These are phyloP conservation scores for Acanthosoma haemorrhoidale DNA, from an alignment of 2,888 invertebrate species.

Conservation along the genomic window DNA sequence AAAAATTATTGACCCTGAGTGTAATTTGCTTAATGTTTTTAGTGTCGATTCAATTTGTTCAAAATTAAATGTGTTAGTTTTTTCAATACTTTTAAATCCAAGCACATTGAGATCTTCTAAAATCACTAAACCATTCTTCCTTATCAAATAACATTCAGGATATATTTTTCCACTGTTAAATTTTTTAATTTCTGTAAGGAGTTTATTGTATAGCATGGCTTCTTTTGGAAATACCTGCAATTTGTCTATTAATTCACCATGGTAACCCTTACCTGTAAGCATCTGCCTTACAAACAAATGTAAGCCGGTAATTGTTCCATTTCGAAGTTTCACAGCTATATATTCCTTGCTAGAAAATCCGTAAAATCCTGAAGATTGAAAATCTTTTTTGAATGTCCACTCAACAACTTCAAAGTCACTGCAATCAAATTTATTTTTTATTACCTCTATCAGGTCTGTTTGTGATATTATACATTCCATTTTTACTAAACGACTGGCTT, in stretches of 20 bases:
- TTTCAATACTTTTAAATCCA: slow-evolving; percentile 18
- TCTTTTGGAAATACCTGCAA: slow-evolving; percentile 34
- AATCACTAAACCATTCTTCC: slow-evolving; percentile 15
- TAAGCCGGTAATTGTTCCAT: slow-evolving; percentile 2
- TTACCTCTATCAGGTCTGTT: slow-evolving; percentile 1
- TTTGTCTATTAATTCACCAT: slow-evolving; percentile 29
- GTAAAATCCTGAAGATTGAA: slow-evolving; percentile 12
- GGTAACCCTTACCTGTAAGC: neutral
- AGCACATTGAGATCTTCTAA: slow-evolving; percentile 29
- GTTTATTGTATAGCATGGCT: slow-evolving; percentile 25
- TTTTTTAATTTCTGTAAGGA: slow-evolving; percentile 28
- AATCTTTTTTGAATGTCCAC: slow-evolving; percentile 23
- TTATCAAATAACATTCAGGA: slow-evolving; percentile 22
- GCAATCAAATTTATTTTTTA: slow-evolving; percentile 15
- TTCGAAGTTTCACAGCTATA: neutral
- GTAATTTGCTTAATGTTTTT: slow-evolving; percentile 30
- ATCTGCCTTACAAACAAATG: slow-evolving; percentile 9
- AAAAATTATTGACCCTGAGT: slow-evolving; percentile 30
- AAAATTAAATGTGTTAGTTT: slow-evolving; percentile 14
- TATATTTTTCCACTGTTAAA: slow-evolving; percentile 14
- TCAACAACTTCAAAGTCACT: slow-evolving; percentile 21
- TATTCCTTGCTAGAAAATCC: slow-evolving; percentile 17
- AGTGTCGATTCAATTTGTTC: slow-evolving; percentile 29
- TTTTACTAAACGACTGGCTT: neutral
- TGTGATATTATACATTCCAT: slow-evolving; percentile 17